Evolutionary conservation across 2,113 vertebrate genomes (phyloP).

Genomic region (Thalassarche chlororhynchos): DNA sequence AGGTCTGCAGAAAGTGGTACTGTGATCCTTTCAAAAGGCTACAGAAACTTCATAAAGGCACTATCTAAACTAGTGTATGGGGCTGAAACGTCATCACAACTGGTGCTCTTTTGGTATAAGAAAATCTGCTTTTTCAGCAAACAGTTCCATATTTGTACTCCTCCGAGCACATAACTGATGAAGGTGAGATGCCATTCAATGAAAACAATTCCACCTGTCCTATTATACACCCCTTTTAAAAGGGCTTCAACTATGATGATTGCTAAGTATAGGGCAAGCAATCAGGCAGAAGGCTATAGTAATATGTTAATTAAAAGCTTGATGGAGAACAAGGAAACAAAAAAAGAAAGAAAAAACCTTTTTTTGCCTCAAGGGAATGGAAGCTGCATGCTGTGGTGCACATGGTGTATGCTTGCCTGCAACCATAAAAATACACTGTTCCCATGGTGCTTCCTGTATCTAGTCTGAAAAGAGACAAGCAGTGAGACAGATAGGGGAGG

Average conservation of each 20-base stretch:
- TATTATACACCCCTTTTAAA: neutral
- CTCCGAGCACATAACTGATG: neutral
- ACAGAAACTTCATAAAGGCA: neutral
- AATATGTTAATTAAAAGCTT: conserved; percentile 19
- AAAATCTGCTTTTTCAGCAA: neutral
- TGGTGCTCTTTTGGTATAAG: neutral
- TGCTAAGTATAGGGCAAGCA: neutral
- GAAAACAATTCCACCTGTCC: neutral
- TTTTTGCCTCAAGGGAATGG: conserved; percentile 45
- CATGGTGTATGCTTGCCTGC: conserved; percentile 11
- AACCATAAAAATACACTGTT: conserved; percentile 20
- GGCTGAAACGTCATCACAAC: neutral
- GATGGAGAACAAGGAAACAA: neutral
- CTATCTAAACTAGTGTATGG: neutral
- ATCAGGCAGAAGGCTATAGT: neutral
- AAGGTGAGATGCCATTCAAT: neutral
- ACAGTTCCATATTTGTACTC: neutral
- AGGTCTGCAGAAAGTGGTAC: neutral
- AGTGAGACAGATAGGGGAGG: neutral
- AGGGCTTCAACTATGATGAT: neutral
- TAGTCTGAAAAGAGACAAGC: conserved; percentile 41
- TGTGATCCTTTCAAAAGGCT: neutral
- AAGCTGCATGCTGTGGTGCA: conserved; percentile 61
- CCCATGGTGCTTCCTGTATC: conserved; percentile 61
- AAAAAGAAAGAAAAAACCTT: neutral